Conservation (phyloP, 2,888 invertebrate species). For the Eristalinus aeneus region DNA sequence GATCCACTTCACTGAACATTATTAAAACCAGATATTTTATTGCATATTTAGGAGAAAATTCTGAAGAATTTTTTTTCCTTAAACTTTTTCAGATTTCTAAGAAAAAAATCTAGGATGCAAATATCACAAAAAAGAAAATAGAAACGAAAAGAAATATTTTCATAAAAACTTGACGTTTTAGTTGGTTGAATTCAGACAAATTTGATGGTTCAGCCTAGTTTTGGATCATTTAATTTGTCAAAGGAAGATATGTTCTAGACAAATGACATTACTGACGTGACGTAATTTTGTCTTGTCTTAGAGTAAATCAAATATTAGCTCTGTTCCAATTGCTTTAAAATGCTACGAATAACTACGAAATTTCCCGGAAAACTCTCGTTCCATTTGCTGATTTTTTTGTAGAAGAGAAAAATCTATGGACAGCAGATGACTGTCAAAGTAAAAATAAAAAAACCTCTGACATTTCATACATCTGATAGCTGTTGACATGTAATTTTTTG, state of each 20-base stretch:
- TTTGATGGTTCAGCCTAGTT: slow-evolving; percentile 10
- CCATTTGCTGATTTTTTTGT: too few relatives aligned
- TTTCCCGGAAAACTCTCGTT: too few relatives aligned
- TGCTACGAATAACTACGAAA: too few relatives aligned
- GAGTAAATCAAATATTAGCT: too few relatives aligned
- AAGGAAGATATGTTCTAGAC: background rate
- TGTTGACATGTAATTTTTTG: too few relatives aligned
- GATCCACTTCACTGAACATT: slow-evolving; percentile 52
- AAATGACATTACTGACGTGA: background rate
- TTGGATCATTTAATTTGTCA: background rate
- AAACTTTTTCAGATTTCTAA: slow-evolving; percentile 13
- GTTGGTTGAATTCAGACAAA: slow-evolving; percentile 47
- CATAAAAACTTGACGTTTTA: slow-evolving; percentile 48
- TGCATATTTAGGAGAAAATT: slow-evolving; percentile 1
- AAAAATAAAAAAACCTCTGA: too few relatives aligned
- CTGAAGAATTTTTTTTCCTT: background rate
- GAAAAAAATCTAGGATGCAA: slow-evolving; percentile 24
- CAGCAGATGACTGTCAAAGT: too few relatives aligned
- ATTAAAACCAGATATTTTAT: slow-evolving; percentile 19
- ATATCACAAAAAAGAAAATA: slow-evolving; percentile 47
- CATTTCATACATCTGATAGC: too few relatives aligned
- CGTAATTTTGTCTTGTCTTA: background rate
- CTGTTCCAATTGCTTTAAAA: too few relatives aligned
- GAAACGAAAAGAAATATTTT: slow-evolving; percentile 52
- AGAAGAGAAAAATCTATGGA: too few relatives aligned